Conservation (phyloP, 2,797 vertebrate species). For the Sebastes alutus region DNA sequence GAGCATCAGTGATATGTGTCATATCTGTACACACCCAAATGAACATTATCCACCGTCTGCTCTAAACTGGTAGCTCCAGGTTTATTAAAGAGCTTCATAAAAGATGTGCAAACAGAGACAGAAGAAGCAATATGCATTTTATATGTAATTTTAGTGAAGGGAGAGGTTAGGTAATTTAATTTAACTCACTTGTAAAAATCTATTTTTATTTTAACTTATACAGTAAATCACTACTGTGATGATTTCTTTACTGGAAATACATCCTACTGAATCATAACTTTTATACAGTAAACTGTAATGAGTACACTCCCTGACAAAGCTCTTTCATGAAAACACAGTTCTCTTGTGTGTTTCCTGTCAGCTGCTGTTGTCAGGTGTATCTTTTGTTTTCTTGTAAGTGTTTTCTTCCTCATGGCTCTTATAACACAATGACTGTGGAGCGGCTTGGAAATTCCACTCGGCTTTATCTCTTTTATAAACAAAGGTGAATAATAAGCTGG, state of each 20-base stretch:
- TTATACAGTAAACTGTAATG: neutral
- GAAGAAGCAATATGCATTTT: neutral
- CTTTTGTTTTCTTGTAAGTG: constrained; percentile 44
- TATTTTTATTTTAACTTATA: no score
- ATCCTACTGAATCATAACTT: neutral
- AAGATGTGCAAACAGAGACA: neutral
- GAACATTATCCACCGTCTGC: neutral
- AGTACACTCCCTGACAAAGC: neutral
- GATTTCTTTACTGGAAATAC: neutral
- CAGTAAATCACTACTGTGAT: neutral
- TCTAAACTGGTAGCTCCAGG: neutral
- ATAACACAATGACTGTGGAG: constrained; percentile 25
- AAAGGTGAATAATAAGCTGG: neutral
- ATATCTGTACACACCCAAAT: neutral
- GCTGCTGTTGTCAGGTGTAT: constrained; percentile 24
- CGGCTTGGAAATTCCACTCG: constrained; percentile 70
- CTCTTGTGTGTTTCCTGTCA: constrained; percentile 40
- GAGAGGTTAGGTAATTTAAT: neutral
- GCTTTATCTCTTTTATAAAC: constrained; percentile 1
- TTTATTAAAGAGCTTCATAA: neutral
- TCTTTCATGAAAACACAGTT: neutral
- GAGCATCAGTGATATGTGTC: neutral
- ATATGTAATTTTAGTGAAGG: neutral
- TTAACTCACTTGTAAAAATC: neutral
- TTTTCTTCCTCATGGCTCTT: constrained; percentile 54